These are phyloP conservation scores for Acestrorhynchus altus DNA, from an alignment of 2,797 vertebrate genomes.

Conservation along the genomic window DNA sequence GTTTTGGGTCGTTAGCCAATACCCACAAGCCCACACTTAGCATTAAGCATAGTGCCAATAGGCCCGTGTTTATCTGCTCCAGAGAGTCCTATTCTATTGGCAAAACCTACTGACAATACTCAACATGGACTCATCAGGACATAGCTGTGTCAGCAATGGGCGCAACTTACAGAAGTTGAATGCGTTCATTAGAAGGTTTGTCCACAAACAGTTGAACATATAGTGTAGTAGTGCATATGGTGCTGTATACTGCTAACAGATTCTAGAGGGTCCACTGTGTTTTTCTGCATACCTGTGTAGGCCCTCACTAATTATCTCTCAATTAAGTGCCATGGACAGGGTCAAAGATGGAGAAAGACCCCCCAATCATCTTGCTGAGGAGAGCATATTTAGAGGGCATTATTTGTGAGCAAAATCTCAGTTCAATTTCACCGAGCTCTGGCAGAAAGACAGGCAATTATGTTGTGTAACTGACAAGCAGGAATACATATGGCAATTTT, in stretches of 20 bases:
- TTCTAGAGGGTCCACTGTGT: not conserved
- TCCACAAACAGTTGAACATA: too few relatives aligned
- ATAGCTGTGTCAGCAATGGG: too few relatives aligned
- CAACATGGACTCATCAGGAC: too few relatives aligned
- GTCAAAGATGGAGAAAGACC: slow-evolving; percentile 26
- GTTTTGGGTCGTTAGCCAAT: too few relatives aligned
- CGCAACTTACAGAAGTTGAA: too few relatives aligned
- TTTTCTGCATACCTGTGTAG: not conserved
- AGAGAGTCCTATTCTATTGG: too few relatives aligned
- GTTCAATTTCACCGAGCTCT: slow-evolving; percentile 54
- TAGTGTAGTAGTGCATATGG: not conserved
- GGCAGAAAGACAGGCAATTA: slow-evolving; percentile 61
- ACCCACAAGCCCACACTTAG: too few relatives aligned
- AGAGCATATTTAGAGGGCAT: slow-evolving; percentile 46
- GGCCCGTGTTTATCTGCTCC: too few relatives aligned
- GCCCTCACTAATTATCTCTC: slow-evolving; percentile 25
- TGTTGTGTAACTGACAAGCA: slow-evolving; percentile 54
- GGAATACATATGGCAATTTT: slow-evolving; percentile 57
- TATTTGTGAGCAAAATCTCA: slow-evolving; percentile 54
- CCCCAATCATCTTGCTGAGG: slow-evolving; percentile 43
- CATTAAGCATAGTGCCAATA: too few relatives aligned
- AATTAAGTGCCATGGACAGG: slow-evolving; percentile 32
- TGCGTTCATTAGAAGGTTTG: too few relatives aligned
- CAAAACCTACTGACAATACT: too few relatives aligned
- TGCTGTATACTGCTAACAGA: not conserved